A percentile compares a stretch with the other conserved stretches of the same genome.
These are phyloP conservation scores for Rhineura floridana DNA, from an alignment of 2,113 vertebrate species.

Conservation along the genomic window DNA sequence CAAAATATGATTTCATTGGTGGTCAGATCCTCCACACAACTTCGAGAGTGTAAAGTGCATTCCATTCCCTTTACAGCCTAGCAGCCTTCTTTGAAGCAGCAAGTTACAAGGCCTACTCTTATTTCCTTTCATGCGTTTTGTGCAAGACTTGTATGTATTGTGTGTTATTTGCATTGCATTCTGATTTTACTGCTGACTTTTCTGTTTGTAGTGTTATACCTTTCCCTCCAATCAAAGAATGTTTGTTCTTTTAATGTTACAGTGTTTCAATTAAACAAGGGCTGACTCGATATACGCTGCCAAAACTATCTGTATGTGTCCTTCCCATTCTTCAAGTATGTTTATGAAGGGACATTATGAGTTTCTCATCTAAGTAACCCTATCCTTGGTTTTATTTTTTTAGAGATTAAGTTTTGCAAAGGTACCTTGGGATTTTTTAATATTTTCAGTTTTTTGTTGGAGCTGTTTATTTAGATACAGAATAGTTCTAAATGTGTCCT, in stretches of 20 bases:
- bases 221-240: neutral
- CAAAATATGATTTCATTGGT: neutral
- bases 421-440: neutral
- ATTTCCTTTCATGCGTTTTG: neutral
- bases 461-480: neutral
- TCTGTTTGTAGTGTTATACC: neutral
- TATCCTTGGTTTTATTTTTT: neutral
- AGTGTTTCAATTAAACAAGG: neutral
- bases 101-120: neutral
- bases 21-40: neutral
- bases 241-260: neutral
- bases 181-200: constrained; percentile 1
- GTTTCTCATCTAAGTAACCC: neutral
- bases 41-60: neutral
- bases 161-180: neutral
- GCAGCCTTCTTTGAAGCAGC: neutral
- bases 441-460: neutral
- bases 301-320: neutral
- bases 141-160: neutral
- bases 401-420: neutral
- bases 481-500: neutral
- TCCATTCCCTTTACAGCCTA: neutral
- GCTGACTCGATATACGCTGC: neutral
- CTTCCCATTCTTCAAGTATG: too few species aligned
- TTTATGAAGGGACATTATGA: too few species aligned